phyloP scores from a whole-genome alignment of 2,797 vertebrate genomes.

The Sebastes aleutianus region DNA sequence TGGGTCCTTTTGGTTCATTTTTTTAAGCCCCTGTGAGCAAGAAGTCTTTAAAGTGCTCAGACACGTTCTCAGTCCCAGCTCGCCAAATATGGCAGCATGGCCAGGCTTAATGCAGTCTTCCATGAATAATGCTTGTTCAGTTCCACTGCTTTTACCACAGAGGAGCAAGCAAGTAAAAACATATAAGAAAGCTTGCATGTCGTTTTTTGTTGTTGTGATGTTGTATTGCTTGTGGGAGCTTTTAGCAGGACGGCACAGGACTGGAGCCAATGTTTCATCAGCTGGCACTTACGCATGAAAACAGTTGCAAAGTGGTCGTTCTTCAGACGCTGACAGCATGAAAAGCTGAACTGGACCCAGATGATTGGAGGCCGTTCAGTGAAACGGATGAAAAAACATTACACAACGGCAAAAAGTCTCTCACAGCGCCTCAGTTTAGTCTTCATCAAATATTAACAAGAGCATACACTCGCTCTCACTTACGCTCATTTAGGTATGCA shows the following conservation, averaged over 20 bases:
- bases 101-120: too few species aligned
- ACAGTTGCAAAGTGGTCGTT: neutral
- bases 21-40: neutral
- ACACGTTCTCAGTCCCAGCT: too few species aligned
- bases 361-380: neutral
- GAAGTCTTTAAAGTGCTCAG: neutral
- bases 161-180: neutral
- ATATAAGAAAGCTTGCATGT: neutral
- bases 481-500: conserved; percentile 34
- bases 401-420: conserved; percentile 3
- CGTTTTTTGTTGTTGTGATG: neutral
- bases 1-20: neutral
- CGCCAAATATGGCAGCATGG: too few species aligned
- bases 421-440: conserved; percentile 21
- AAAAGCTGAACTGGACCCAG: neutral
- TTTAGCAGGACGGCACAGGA: neutral
- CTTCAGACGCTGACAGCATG: neutral
- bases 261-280: neutral
- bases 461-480: neutral
- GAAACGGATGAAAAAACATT: conserved; percentile 9
- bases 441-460: conserved; percentile 49
- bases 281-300: neutral
- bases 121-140: neutral
- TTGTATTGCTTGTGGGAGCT: neutral
- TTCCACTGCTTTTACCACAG: neutral